These are phyloP conservation scores for Danaus plexippus DNA, from an alignment of 1,140 invertebrate genomes.

Conservation along the genomic window DNA sequence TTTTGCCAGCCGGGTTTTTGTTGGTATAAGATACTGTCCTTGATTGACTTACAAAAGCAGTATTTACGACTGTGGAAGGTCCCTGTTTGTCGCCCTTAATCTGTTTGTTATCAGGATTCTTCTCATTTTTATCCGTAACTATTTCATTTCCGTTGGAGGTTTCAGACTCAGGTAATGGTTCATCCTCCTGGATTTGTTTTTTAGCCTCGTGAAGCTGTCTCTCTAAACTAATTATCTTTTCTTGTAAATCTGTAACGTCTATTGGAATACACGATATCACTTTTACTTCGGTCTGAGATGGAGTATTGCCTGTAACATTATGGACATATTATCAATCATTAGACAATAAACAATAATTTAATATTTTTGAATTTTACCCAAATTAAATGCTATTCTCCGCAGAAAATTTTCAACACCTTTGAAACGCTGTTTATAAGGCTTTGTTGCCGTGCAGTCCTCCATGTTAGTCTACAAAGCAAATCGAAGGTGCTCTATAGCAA, in stretches of 20 bases:
- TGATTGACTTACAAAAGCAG: slow-evolving; percentile 7
- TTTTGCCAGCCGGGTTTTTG: slow-evolving; percentile 5
- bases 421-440: slow-evolving; percentile 35
- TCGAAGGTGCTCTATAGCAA: too few relatives aligned
- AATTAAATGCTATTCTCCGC: slow-evolving; percentile 54
- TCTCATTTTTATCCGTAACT: too few relatives aligned
- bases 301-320: slow-evolving; percentile 46
- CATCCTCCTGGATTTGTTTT: not conserved
- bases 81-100: slow-evolving; percentile 1
- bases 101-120: too few relatives aligned
- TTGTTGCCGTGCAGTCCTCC: not conserved
- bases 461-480: too few relatives aligned
- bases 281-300: slow-evolving; percentile 63
- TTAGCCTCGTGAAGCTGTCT: slow-evolving; percentile 37
- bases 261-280: slow-evolving; percentile 64
- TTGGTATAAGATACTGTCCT: slow-evolving; percentile 13
- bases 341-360: too few relatives aligned
- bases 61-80: slow-evolving; percentile 15
- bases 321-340: not conserved
- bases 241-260: slow-evolving; percentile 58
- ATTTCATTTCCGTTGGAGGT: too few relatives aligned
- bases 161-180: too few relatives aligned
- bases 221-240: slow-evolving; percentile 50
- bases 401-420: slow-evolving; percentile 59
- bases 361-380: slow-evolving; percentile 30